Evolutionary conservation across 2,113 vertebrate species (phyloP), one percentile per base, ranked within the genome.

Genomic region (Pardalotus punctatus): DNA sequence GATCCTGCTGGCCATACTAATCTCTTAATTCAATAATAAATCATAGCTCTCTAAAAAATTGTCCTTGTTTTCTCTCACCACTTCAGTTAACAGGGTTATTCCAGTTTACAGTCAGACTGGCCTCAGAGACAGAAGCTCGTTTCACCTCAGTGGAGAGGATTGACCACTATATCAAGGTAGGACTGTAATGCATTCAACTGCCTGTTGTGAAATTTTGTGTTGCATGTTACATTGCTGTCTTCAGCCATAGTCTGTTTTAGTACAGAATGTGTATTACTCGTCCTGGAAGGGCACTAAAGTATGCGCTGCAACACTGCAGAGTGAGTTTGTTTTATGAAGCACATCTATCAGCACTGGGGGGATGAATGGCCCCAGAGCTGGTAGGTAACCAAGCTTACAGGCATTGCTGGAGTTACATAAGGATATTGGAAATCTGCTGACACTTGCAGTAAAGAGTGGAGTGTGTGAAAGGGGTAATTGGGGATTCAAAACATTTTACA

Each of bases 81-180:
- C 64, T 50, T 61, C 97, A 99, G 99, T 96, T 99, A 81, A 99
- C 99, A 24, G 99, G 99, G 4, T 96, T 99, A 67, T 99, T 99
- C 98, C 99, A 99, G 98, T 99, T 99, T 96, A 99, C 99, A 2
- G 99, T 99, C 58, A 98, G 99, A 62, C 96, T 99, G 96, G 99
- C 99, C 5, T 99, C 99, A 7, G 99, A 99, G 95, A 99, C 99
- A 20, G 99, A 99, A 97, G 99, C 99, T 90, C 98, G 99, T 64
- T 99, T 99, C 97, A 99, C 99, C 15, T 99, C 99, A 0, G 99
- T 99, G 77, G 98, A 99, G 90, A 98, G 99, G 74, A 99, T 99
- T 84, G 96, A 99, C 86, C 98, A 99, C 93, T 99, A 99, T 78
- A 99, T 99, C 94, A 98, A 99, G 98, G 99, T 99, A 98, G 69